phyloP scores from a whole-genome alignment of 2,113 vertebrate genomes.

The Sylvietta virens region DNA sequence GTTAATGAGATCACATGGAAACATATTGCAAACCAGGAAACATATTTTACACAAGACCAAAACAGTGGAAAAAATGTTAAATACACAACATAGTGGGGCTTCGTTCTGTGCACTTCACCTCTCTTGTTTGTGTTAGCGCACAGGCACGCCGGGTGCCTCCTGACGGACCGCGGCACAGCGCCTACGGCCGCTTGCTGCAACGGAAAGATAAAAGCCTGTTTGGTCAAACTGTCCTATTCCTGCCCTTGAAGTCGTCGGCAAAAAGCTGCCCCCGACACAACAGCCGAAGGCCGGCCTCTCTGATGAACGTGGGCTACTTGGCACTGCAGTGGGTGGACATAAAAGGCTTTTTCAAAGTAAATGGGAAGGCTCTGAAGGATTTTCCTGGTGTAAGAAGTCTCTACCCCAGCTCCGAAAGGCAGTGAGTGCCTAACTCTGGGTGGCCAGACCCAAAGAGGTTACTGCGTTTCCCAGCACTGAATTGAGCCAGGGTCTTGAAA shows the following conservation, averaged over 20 bases:
- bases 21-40: conserved; percentile 71
- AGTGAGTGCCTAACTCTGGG: not conserved
- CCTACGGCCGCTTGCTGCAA: not conserved
- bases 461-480: fast-evolving
- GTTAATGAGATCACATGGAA: conserved; percentile 63
- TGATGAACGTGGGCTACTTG: not conserved
- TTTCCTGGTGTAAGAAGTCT: not conserved
- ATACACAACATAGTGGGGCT: not conserved
- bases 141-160: not conserved
- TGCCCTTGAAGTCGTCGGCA: not conserved
- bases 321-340: not conserved
- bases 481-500: not conserved
- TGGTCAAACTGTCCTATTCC: not conserved
- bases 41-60: conserved; percentile 56
- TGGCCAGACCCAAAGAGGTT: not conserved
- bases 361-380: not conserved
- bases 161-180: not conserved
- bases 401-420: not conserved
- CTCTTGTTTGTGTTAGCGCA: not conserved
- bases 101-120: not conserved
- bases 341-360: not conserved
- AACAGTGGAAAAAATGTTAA: conserved; percentile 67
- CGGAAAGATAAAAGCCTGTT: not conserved
- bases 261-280: not conserved
- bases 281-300: fast-evolving